Evolutionary conservation across 1,140 invertebrate species (phyloP), one percentile per base, ranked within the genome.

Genomic region (Hydropsyche tenuis): DNA sequence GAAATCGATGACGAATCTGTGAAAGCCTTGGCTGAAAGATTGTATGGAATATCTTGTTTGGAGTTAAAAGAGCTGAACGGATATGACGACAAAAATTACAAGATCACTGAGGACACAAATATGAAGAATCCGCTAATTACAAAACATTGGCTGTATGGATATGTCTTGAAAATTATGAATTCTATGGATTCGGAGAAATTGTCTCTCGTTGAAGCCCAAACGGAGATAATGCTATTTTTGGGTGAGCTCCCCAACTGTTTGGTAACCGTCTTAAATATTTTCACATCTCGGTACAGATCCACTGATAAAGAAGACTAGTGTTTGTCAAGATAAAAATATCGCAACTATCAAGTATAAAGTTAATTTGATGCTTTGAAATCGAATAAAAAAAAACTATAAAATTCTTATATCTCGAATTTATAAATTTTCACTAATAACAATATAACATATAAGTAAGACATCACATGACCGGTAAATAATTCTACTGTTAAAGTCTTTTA

Each of bases 1-100:
- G 81, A 86, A 18, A 81, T 92, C 6, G 82, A 85, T 60, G 77
- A 83, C 9, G 85, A 89, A 11, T 80, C 80, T 1, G 90, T 88
- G 0, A 83, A 83, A 73, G 80, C 85, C 3, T 78, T 94, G 0
- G 82, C 89, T 0, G 82, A 89, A 76, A 82, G 87, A 1, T 82
- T 93, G 0, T 95, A 93, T 78, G 92, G 91, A 1, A 86, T 94
- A 9, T 86, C 86, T 6, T 87, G 89, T 0, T 83, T 83, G n/a
- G 86, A 86, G 23, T 85, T 94, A 1, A 86, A 82, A 14, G 89
- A 92, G 79, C 80, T 95, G 0, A 89, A 92, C 73, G 89, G 90
- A 11, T 96, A 95, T 79, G 93, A 95, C 79, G 94, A 96, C 81
- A 90, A 88, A 78, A 96, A 96, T 82, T 95, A 89, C 78, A 82